A percentile compares a stretch with the other conserved stretches of the same genome.
Conservation (phyloP, 2,888 invertebrate genomes). For the Coelopa pilipes region DNA sequence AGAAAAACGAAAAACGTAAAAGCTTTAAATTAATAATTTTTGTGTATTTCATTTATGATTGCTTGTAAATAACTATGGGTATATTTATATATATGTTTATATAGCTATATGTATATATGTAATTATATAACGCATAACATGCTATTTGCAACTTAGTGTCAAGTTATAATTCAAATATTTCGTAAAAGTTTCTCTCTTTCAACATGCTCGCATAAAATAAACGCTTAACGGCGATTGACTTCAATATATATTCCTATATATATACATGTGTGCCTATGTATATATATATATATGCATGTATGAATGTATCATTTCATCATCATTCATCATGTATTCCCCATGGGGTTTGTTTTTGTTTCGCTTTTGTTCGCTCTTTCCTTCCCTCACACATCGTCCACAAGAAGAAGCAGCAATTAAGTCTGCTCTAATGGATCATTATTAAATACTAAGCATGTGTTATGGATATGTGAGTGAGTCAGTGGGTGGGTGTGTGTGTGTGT, state of each 20-base stretch:
- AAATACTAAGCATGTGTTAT: neutral
- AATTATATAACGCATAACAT: conserved; percentile 18
- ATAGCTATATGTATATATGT: conserved; percentile 37
- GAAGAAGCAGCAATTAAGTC: neutral
- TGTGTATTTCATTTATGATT: conserved; percentile 21
- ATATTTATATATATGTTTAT: conserved; percentile 7
- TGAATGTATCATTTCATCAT: too few relatives aligned
- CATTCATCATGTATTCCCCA: too few relatives aligned
- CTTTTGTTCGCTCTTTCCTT: neutral
- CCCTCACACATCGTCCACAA: too few relatives aligned
- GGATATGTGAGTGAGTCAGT: neutral
- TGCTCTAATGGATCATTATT: neutral
- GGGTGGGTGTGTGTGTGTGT: neutral
- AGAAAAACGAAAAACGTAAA: conserved; percentile 3
- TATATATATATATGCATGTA: too few relatives aligned
- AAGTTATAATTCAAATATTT: conserved; percentile 18
- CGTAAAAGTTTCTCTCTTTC: conserved; percentile 6
- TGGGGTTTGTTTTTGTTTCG: too few relatives aligned
- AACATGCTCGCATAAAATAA: neutral
- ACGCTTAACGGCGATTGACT: conserved; percentile 2
- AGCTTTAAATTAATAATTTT: conserved; percentile 8
- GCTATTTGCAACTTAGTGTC: conserved; percentile 20
- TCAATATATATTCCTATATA: neutral
- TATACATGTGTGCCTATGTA: too few relatives aligned
- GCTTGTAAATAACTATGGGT: neutral